These are phyloP conservation scores for Drosophila persimilis DNA, from an alignment of 1,140 invertebrate species.

Conservation along the genomic window DNA sequence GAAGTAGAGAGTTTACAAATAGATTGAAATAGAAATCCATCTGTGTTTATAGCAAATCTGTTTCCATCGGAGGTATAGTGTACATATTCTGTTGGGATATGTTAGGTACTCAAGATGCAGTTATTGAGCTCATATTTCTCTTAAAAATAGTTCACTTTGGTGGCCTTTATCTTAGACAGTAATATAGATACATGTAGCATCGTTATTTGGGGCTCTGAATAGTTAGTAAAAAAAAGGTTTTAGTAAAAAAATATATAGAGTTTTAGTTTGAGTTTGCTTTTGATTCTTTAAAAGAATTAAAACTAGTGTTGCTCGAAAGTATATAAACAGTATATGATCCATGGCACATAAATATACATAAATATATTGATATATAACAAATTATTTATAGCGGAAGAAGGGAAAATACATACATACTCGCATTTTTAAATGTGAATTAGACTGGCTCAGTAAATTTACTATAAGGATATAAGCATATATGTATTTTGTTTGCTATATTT, in stretches of 20 bases:
- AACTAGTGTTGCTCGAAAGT: slow-evolving; percentile 42
- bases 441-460: slow-evolving; percentile 6
- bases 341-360: slow-evolving; percentile 42
- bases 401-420: neutral
- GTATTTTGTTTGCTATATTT: slow-evolving; percentile 14
- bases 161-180: slow-evolving; percentile 41
- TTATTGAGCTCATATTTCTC: slow-evolving; percentile 24
- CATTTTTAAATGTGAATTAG: neutral
- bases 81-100: slow-evolving; percentile 58
- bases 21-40: slow-evolving; percentile 23
- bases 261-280: slow-evolving; percentile 47
- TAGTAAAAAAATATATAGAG: slow-evolving; percentile 63
- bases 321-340: neutral
- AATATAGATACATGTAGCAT: slow-evolving; percentile 51
- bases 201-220: slow-evolving; percentile 38
- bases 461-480: slow-evolving; percentile 1
- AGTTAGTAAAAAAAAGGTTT: slow-evolving; percentile 52
- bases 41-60: slow-evolving; percentile 21
- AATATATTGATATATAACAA: neutral
- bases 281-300: slow-evolving; percentile 47
- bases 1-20: slow-evolving; percentile 14
- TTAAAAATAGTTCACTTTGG: slow-evolving; percentile 33
- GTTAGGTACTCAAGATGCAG: slow-evolving; percentile 29
- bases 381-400: slow-evolving; percentile 4
- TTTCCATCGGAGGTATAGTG: slow-evolving; percentile 62